Base-by-base conservation (phyloP, 1,140 invertebrate genomes). In the Drosophila persimilis region DNA sequence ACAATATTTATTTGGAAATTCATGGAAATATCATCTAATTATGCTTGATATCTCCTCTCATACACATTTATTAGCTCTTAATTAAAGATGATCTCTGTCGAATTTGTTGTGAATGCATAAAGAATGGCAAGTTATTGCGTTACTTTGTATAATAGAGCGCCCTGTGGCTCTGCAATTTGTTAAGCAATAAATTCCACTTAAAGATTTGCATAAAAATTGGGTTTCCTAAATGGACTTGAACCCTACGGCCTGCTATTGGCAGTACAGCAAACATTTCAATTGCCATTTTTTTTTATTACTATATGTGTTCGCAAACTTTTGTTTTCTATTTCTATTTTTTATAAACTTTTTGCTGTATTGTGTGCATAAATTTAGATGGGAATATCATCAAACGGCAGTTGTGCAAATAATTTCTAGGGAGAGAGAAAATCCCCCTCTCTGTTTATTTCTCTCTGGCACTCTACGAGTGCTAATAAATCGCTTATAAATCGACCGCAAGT, bases 401-500 rank as follows among this genome's bases (percentile, higher is more conserved):
- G 80, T 85, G 73, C 81, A 85, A 85, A 85, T 51, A 81, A 22
- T 47, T 55, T 15, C 48, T 54, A 55, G 52, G 13, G 41, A 61
- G 43, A 56, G 59, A 77, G 54, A 51, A 22, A 58, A 71, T 69
- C 52, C 31, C 51, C 5, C 29, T 17, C 35, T 54, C 31, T 55
- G 41, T 55, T 24, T 44, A 41, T 55, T 41, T 55, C 39, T 55
- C 51, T 53, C 17, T 35, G 31, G 39, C 26, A 22, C 53, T 55
- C 35, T 55, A 9, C 13, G 60, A 63, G 54, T 63, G 72, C 73
- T 79, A 73, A 85, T 73, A 84, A 84, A 77, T 80, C 66, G 80
- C 80, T 78, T 77, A 66, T 75, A 79, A 83, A 84, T 84, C 80
- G 80, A 54, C 52, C 63, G 61, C 73, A 67, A 81, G 59, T 83